Conservation (phyloP, 1,140 invertebrate genomes). For the Helicoverpa armigera region DNA sequence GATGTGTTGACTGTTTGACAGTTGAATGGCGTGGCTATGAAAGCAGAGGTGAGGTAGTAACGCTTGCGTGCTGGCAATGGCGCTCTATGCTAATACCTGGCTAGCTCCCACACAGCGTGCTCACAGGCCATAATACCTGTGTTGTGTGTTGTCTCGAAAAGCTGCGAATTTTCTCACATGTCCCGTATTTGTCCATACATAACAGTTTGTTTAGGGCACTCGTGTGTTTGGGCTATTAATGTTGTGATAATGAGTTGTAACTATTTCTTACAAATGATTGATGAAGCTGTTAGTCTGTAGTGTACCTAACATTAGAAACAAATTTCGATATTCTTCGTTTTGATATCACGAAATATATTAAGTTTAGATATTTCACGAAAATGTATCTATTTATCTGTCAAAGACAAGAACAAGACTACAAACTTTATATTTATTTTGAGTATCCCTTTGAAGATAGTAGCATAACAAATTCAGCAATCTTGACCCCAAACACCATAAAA, state of each 20-base stretch:
- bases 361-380: neutral
- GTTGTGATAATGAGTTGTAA: constrained; percentile 16
- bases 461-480: constrained; percentile 23
- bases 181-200: constrained; percentile 27
- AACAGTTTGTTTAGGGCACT: constrained; percentile 17
- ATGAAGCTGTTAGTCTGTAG: neutral
- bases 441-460: constrained; percentile 3
- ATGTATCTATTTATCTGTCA: neutral
- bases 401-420: neutral
- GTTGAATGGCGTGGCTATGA: constrained; percentile 1
- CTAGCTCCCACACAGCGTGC: constrained; percentile 31
- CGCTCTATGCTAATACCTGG: constrained; percentile 36
- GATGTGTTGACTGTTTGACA: constrained; percentile 12
- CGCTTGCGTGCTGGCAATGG: neutral
- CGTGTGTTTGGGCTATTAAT: constrained; percentile 23
- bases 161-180: constrained; percentile 24
- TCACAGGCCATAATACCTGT: constrained; percentile 30
- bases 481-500: constrained; percentile 28
- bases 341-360: no score
- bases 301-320: neutral
- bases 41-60: neutral
- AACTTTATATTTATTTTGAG: neutral
- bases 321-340: neutral
- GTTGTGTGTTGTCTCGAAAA: constrained; percentile 19
- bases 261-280: constrained; percentile 20